A percentile compares a stretch with the other conserved stretches of the same genome.
phyloP scores from a whole-genome alignment of 2,797 vertebrate species.

The Chaunax sp. region DNA sequence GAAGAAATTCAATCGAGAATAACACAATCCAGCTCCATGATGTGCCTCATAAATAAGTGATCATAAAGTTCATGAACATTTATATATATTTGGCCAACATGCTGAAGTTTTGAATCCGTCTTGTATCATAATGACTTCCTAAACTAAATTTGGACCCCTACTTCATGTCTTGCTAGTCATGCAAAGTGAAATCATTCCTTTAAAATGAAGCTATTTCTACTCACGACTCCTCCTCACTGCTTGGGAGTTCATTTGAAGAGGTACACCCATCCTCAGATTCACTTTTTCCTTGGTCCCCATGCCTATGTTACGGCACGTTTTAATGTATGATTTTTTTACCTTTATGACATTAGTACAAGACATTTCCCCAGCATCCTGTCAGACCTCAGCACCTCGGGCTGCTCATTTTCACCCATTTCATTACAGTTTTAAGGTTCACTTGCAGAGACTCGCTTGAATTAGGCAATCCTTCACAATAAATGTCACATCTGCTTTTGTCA shows the following conservation, averaged over 20 bases:
- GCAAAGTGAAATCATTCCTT: too few species aligned
- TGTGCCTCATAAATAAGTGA: not conserved
- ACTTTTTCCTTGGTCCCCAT: too few species aligned
- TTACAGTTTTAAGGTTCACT: not conserved
- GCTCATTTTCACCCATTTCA: not conserved
- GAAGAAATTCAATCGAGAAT: conserved; percentile 3
- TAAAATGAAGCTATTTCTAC: too few species aligned
- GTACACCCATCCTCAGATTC: too few species aligned
- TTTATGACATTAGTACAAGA: not conserved
- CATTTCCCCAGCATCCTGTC: not conserved
- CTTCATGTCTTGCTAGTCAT: too few species aligned
- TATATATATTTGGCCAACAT: not conserved
- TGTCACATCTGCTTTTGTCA: not conserved
- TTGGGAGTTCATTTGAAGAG: too few species aligned
- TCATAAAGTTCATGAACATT: not conserved
- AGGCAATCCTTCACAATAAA: not conserved
- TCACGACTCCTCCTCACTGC: too few species aligned
- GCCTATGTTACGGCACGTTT: not conserved
- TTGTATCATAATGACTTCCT: too few species aligned
- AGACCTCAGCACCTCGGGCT: not conserved
- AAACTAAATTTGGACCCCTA: too few species aligned
- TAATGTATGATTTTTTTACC: not conserved
- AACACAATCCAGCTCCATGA: not conserved
- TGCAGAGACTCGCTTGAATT: not conserved
- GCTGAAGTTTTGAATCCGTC: too few species aligned